phyloP scores from a whole-genome alignment of 2,888 invertebrate species.

The Automeris io region DNA sequence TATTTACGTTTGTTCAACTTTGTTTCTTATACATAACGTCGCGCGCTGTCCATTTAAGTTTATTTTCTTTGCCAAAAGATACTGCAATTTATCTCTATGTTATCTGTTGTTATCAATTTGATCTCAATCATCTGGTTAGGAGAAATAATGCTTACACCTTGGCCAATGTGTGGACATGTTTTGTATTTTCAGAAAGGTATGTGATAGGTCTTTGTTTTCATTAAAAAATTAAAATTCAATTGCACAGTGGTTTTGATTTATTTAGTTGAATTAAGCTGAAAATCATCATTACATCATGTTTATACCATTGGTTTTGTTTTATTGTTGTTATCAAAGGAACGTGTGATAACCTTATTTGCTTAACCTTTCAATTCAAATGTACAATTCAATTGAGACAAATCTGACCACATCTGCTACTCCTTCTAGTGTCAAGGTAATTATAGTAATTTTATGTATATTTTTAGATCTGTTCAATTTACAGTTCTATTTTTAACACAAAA shows the following conservation, averaged over 20 bases:
- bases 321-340: slow-evolving; percentile 5
- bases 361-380: slow-evolving; percentile 31
- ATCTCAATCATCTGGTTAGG: slow-evolving; percentile 49
- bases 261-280: neutral
- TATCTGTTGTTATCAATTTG: slow-evolving; percentile 61
- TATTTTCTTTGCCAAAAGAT: slow-evolving; percentile 25
- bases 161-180: slow-evolving; percentile 45
- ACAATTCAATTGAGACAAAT: neutral
- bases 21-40: slow-evolving; percentile 17
- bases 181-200: slow-evolving; percentile 62
- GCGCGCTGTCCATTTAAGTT: slow-evolving; percentile 15
- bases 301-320: neutral
- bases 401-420: neutral
- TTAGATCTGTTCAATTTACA: neutral
- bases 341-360: slow-evolving; percentile 34
- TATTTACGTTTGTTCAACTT: slow-evolving; percentile 20
- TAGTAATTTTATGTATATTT: too few relatives aligned
- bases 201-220: slow-evolving; percentile 30
- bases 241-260: neutral
- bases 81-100: slow-evolving; percentile 54
- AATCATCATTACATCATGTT: slow-evolving; percentile 5
- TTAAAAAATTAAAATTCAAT: slow-evolving; percentile 7
- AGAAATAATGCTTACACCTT: slow-evolving; percentile 27
- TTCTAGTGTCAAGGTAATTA: neutral
- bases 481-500: too few relatives aligned